phyloP scores from a whole-genome alignment of 1,140 invertebrate species.

The Rhyacophila brunnea region DNA sequence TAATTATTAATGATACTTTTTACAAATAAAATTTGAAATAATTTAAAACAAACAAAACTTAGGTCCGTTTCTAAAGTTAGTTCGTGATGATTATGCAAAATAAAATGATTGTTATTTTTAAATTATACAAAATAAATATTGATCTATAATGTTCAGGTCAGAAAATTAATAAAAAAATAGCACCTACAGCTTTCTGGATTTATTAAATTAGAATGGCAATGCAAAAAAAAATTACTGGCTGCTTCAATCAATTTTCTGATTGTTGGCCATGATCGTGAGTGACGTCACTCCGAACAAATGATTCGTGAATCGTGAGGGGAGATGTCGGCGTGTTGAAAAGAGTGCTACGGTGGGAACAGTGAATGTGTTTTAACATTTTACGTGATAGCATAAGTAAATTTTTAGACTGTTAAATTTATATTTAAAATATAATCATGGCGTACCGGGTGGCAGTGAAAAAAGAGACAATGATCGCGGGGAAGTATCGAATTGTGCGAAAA shows the following conservation, averaged over 20 bases:
- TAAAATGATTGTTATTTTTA: no score
- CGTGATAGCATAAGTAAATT: conserved; percentile 21
- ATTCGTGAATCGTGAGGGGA: conserved; percentile 17
- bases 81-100: no score
- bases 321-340: conserved; percentile 28
- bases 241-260: not conserved
- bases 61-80: no score
- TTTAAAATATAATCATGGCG: conserved; percentile 25
- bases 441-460: conserved; percentile 26
- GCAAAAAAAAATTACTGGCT: conserved; percentile 9
- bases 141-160: no score
- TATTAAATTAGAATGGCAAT: conserved; percentile 11
- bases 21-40: no score
- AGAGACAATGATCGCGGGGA: conserved; percentile 83
- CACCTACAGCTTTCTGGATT: no score
- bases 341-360: conserved; percentile 12
- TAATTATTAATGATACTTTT: no score
- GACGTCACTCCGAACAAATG: conserved; percentile 20
- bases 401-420: conserved; percentile 20
- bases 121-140: no score
- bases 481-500: conserved; percentile 94
- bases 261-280: conserved; percentile 16
- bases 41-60: no score
- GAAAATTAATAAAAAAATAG: no score
- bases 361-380: conserved; percentile 24